phyloP scores from a whole-genome alignment of 92 coral and sea anemone genomes.

The Montipora capitata region DNA sequence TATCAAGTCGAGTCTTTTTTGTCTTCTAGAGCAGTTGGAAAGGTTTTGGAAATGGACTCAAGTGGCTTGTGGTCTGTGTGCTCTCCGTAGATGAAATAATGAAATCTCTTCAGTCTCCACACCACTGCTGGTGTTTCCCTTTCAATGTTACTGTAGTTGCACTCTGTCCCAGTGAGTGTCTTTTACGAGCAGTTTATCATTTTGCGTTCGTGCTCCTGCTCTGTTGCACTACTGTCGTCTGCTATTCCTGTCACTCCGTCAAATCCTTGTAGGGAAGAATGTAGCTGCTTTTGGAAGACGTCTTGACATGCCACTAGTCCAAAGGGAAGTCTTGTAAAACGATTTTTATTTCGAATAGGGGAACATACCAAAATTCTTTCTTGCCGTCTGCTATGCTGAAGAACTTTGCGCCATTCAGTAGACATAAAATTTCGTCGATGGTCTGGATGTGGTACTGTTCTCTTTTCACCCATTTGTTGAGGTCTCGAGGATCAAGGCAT shows the following conservation, averaged over 20 bases:
- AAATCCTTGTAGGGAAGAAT: conserved; percentile 56
- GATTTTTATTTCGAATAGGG: conserved; percentile 32
- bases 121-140: conserved; percentile 63
- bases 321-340: conserved; percentile 65
- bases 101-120: conserved; percentile 72
- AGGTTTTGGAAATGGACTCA: neutral
- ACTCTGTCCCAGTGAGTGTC: conserved; percentile 58
- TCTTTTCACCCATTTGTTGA: conserved; percentile 46
- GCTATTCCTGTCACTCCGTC: conserved; percentile 72
- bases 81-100: conserved; percentile 62
- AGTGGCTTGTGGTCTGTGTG: conserved; percentile 35
- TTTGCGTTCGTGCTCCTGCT: neutral
- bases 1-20: conserved; percentile 32
- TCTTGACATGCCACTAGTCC: conserved; percentile 70
- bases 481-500: conserved; percentile 51
- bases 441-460: conserved; percentile 53
- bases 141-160: conserved; percentile 17
- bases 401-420: conserved; percentile 62
- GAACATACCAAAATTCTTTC: conserved; percentile 70
- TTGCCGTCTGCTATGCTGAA: conserved; percentile 71
- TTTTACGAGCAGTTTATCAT: conserved; percentile 64
- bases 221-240: conserved; percentile 55
- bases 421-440: conserved; percentile 54
- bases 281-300: conserved; percentile 67
- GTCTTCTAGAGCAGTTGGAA: conserved; percentile 43